phyloP scores from a whole-genome alignment of 1,140 invertebrate genomes.

The Rhizoglyphus robini region DNA sequence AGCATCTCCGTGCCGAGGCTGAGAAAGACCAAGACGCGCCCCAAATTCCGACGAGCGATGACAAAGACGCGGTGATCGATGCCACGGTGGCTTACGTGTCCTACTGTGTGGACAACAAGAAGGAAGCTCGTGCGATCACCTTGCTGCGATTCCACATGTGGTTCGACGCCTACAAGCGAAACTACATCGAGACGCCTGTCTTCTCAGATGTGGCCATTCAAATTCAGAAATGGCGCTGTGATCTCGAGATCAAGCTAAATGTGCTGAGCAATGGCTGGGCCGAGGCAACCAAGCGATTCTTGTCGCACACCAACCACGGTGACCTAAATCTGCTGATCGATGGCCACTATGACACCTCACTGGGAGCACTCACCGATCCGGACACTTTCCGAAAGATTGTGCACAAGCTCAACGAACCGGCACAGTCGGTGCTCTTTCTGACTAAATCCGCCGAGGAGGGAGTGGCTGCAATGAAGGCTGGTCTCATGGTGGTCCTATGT shows the following conservation, averaged over 20 bases:
- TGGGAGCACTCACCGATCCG: conserved; percentile 11
- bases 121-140: neutral
- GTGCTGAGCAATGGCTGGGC: conserved; percentile 21
- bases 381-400: conserved; percentile 10
- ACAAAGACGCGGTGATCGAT: no score
- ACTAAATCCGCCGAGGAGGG: conserved; percentile 18
- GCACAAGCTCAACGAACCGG: neutral
- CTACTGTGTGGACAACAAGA: neutral
- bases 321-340: conserved; percentile 21
- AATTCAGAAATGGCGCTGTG: conserved; percentile 18
- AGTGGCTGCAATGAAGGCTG: conserved; percentile 2
- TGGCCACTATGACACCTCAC: conserved; percentile 18
- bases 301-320: no score
- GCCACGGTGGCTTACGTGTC: neutral
- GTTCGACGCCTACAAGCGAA: conserved; percentile 19
- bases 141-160: conserved; percentile 20
- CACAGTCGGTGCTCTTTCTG: conserved; percentile 16
- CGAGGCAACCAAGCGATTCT: conserved; percentile 19
- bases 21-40: neutral
- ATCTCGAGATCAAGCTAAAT: conserved; percentile 20
- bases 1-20: neutral
- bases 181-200: conserved; percentile 8
- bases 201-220: conserved; percentile 22
- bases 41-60: neutral
- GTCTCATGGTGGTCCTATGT: neutral